phyloP scores from a whole-genome alignment of 1,140 invertebrate species.

The Trachymyrmex cornetzi region DNA sequence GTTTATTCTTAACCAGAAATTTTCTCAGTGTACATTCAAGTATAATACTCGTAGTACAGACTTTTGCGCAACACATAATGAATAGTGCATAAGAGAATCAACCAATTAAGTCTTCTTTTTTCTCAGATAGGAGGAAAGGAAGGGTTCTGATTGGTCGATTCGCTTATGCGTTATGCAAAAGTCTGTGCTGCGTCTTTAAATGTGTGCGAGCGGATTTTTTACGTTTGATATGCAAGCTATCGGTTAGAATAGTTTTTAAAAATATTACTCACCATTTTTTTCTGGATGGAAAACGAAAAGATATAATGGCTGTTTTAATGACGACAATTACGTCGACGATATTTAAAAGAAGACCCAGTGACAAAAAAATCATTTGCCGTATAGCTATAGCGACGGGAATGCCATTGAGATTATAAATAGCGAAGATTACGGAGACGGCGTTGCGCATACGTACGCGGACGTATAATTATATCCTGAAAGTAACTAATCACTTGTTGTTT shows the following conservation, averaged over 20 bases:
- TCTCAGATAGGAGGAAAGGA: too few relatives aligned
- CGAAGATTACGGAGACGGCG: slow-evolving; percentile 27
- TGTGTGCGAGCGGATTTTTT: slow-evolving; percentile 3
- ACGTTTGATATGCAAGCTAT: neutral
- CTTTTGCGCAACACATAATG: too few relatives aligned
- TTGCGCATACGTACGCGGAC: slow-evolving; percentile 23
- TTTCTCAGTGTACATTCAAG: too few relatives aligned
- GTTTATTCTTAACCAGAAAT: too few relatives aligned
- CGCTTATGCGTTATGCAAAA: too few relatives aligned
- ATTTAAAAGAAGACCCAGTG: neutral
- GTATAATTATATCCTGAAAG: slow-evolving; percentile 53
- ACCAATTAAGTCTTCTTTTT: too few relatives aligned
- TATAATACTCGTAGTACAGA: too few relatives aligned
- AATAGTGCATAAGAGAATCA: too few relatives aligned
- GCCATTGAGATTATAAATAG: slow-evolving; percentile 60
- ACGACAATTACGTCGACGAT: slow-evolving; percentile 21
- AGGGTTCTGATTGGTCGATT: too few relatives aligned
- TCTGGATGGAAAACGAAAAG: slow-evolving; percentile 7
- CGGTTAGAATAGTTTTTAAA: neutral
- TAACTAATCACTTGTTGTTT: slow-evolving; percentile 60
- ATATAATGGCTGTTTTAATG: slow-evolving; percentile 4
- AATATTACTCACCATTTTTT: neutral
- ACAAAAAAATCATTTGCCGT: slow-evolving; percentile 31
- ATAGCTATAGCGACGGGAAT: neutral
- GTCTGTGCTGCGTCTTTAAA: neutral